Percentiles rank a stretch among this genome's conserved stretches.
Conservation (phyloP, 2,888 invertebrate genomes). For the Stratiomys singularior region DNA sequence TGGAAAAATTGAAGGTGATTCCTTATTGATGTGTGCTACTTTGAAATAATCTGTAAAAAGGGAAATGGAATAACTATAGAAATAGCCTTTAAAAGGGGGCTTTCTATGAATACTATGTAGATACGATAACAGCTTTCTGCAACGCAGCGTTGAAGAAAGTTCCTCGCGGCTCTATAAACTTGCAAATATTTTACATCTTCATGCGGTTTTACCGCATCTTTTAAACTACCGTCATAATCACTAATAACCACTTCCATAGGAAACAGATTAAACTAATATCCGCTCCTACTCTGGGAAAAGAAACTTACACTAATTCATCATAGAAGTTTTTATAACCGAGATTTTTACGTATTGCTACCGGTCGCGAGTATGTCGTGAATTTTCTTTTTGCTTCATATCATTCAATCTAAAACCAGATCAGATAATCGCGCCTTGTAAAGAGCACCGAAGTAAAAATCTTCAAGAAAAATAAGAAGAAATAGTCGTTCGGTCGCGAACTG, state of each 20-base stretch:
- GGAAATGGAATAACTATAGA: too few species aligned
- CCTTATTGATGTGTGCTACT: too few species aligned
- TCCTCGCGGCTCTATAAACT: too few species aligned
- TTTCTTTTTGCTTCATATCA: constrained; percentile 20
- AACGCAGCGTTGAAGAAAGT: too few species aligned
- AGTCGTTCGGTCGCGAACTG: not conserved
- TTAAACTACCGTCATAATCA: not conserved
- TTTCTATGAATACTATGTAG: too few species aligned
- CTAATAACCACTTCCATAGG: constrained; percentile 18
- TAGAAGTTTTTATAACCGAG: not conserved
- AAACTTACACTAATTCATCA: constrained; percentile 25
- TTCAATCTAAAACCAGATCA: constrained; percentile 39
- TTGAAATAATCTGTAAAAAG: too few species aligned
- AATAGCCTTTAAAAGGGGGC: too few species aligned
- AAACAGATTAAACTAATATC: constrained; percentile 14
- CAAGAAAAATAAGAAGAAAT: constrained; percentile 17
- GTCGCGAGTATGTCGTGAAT: not conserved
- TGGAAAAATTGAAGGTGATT: too few species aligned
- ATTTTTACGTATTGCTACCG: constrained; percentile 29
- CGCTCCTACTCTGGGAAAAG: constrained; percentile 3
- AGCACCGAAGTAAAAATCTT: not conserved
- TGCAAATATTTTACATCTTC: too few species aligned
- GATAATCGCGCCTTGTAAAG: constrained; percentile 11
- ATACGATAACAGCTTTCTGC: too few species aligned
- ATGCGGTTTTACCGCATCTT: not conserved